Conservation (phyloP, 2,797 vertebrate species). For the Falco naumanni region DNA sequence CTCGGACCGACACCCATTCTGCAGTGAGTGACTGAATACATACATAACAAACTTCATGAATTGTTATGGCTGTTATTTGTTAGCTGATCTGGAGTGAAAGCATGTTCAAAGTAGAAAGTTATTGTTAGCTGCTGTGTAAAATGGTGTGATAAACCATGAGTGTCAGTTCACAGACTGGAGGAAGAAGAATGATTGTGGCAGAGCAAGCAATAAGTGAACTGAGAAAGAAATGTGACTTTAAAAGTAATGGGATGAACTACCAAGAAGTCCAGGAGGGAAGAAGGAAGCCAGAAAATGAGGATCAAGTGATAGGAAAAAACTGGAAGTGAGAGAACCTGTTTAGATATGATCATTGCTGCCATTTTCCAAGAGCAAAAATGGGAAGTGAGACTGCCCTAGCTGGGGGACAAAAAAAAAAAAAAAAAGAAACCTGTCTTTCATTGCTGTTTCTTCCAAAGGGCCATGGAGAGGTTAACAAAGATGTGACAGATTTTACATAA, state of each 20-base stretch:
- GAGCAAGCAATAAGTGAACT: neutral
- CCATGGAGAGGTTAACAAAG: neutral
- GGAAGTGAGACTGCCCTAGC: accelerated
- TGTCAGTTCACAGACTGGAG: neutral
- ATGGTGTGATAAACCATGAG: neutral
- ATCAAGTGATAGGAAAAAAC: neutral
- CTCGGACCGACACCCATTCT: slow-evolving; percentile 71
- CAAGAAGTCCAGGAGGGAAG: neutral
- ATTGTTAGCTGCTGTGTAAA: neutral
- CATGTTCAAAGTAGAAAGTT: neutral
- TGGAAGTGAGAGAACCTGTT: neutral
- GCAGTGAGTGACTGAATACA: slow-evolving; percentile 75
- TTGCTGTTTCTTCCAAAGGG: neutral
- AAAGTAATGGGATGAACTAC: neutral
- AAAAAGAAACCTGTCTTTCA: neutral
- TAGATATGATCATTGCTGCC: neutral
- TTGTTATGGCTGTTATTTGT: neutral
- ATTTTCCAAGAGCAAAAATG: neutral
- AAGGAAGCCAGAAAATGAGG: neutral
- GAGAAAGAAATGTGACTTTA: neutral
- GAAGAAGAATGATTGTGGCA: neutral
- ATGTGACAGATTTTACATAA: neutral
- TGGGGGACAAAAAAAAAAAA: neutral
- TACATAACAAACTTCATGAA: neutral
- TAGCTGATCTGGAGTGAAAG: neutral